phyloP scores from a whole-genome alignment of 2,797 vertebrate species.

The Acridotheres tristis region DNA sequence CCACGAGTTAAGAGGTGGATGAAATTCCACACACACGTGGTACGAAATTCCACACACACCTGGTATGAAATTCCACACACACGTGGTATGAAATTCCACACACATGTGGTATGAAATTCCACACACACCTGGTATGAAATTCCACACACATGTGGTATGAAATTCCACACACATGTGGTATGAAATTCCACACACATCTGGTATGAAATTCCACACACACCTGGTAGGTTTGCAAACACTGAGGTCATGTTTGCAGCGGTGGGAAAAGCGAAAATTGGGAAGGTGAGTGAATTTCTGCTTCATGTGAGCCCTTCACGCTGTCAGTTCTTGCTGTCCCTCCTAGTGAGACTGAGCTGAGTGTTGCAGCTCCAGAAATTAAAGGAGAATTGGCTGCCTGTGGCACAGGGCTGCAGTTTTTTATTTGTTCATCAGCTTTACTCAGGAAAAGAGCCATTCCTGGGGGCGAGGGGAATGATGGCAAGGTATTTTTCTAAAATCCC shows the following conservation, averaged over 20 bases:
- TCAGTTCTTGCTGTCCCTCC: neutral
- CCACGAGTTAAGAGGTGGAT: neutral
- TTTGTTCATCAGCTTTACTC: neutral
- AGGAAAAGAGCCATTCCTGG: neutral
- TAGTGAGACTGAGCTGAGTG: neutral
- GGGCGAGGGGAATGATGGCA: fast-evolving
- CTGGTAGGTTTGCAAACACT: neutral
- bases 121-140: neutral
- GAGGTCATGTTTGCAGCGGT: neutral
- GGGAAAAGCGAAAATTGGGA: neutral
- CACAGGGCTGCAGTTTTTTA: neutral
- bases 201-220: neutral
- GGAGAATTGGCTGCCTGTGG: neutral
- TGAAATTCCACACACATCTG: neutral
- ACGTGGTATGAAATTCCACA: too few relatives aligned
- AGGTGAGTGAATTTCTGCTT: neutral
- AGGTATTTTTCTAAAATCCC: neutral
- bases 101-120: too few relatives aligned
- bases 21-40: neutral
- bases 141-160: neutral
- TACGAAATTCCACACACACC: neutral
- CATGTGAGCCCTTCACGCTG: neutral
- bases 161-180: neutral
- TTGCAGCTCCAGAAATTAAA: neutral
- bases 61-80: neutral